Percentiles rank a stretch among this genome's conserved stretches.
Evolutionary conservation across 2,888 invertebrate species (phyloP).

Genomic region (Encarsia formosa): DNA sequence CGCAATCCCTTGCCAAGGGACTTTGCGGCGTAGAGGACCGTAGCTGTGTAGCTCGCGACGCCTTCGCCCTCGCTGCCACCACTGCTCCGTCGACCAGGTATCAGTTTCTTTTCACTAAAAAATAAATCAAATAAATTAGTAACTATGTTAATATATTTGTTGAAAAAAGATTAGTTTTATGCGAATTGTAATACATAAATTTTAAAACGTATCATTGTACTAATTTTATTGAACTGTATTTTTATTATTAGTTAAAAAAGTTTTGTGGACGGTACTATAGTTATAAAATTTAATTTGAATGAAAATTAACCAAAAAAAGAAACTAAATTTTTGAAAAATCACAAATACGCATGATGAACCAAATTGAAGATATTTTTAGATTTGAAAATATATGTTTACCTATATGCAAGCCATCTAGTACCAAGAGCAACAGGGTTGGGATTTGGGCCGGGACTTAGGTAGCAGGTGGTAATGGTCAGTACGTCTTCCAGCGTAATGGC

Average conservation of each 20-base stretch:
- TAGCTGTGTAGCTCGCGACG: constrained; percentile 84
- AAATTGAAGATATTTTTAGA: no score
- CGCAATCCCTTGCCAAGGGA: constrained; percentile 86
- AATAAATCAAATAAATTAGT: neutral
- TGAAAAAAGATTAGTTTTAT: no score
- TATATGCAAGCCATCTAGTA: constrained; percentile 75
- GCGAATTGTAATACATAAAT: no score
- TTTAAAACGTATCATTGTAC: no score
- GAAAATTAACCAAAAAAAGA: no score
- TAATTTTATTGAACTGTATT: no score
- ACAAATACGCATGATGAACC: no score
- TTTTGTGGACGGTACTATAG: no score
- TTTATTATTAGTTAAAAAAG: no score
- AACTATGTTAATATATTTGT: neutral
- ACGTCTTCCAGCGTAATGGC: constrained; percentile 82
- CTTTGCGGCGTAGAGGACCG: constrained; percentile 91
- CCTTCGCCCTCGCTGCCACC: constrained; percentile 84
- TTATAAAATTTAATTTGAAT: no score
- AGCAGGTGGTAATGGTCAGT: constrained; percentile 84
- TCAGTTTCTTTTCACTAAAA: constrained; percentile 77
- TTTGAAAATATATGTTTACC: no score
- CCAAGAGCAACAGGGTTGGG: constrained; percentile 85
- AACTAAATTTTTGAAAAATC: no score
- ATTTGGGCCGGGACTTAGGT: constrained; percentile 76
- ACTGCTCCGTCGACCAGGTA: constrained; percentile 72